Evolutionary conservation across 2,888 invertebrate species (phyloP), one percentile per base, ranked within the genome.

Genomic region (Troides helena): DNA sequence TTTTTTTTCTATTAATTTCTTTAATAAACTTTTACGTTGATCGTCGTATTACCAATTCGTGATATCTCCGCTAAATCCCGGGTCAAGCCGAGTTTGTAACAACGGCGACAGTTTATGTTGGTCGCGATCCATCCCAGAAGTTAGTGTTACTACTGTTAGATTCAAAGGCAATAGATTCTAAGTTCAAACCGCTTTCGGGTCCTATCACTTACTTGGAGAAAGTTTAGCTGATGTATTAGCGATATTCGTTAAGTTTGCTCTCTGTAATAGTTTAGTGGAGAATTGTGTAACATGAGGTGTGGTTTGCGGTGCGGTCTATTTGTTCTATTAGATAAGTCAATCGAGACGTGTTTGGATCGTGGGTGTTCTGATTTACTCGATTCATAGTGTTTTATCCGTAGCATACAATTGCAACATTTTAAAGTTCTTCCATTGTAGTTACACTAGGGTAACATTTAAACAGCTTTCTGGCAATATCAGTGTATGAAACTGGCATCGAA

Each of bases 1-100:
- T 53, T 53, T 10, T 46, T 46, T 46, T 14, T 10, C 12, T 46
- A 14, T 46, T 8, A 8, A 7, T 46, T 46, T 46, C 14, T n/a
- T 90, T 88, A 89, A 89, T 89, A 88, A 89, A 86, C 85, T 83
- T 85, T 86, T 85, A 84, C 86, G 82, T 86, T 87, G 88, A 91
- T 90, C 89, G 89, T 90, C 90, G 88, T 80, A 78, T 77, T 80
- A 78, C 77, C 80, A 82, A 85, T 85, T 86, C 81, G 79, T 78
- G 80, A 87, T 85, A 82, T 80, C 80, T 77, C 77, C 76, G 81
- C 80, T 85, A 86, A 89, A 85, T 85, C 85, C 76, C 84, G 77
- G 56, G 57, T 30, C 61, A 57, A 84, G 83, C 84, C 84, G 85
- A 86, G 81, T 86, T 83, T 76, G 82, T 83, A 84, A 87, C 86